phyloP scores from a whole-genome alignment of 2,113 vertebrate genomes.

The Planiliza haematocheilus region DNA sequence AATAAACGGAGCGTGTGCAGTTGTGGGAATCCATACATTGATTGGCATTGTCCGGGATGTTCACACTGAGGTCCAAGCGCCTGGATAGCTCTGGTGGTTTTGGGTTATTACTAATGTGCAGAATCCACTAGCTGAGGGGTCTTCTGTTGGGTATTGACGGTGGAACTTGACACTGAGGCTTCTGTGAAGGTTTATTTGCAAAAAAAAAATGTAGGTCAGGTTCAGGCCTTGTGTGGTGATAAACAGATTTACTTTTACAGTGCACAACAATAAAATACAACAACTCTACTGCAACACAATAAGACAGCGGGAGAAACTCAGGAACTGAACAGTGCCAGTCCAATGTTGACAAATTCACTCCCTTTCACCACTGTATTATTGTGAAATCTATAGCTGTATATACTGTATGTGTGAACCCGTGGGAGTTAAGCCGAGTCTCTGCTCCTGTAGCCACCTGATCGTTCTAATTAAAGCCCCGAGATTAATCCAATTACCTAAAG shows the following conservation, averaged over 20 bases:
- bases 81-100: too few relatives aligned
- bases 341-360: not conserved
- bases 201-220: constrained; percentile 5
- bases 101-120: too few relatives aligned
- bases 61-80: not conserved
- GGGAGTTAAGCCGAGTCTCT: constrained; percentile 26
- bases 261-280: not conserved
- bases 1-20: constrained; percentile 37
- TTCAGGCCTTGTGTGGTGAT: not conserved
- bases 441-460: constrained; percentile 67
- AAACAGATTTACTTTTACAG: not conserved
- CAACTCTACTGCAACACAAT: not conserved
- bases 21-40: constrained; percentile 61
- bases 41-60: not conserved
- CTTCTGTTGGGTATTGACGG: too few relatives aligned
- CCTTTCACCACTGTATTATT: not conserved
- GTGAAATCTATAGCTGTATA: not conserved
- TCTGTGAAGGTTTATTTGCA: not conserved
- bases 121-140: too few relatives aligned
- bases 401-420: not conserved
- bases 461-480: constrained; percentile 76
- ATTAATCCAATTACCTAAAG: constrained; percentile 79
- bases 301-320: not conserved
- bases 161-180: not conserved
- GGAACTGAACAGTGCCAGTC: not conserved